Evolutionary conservation across 2,888 invertebrate species (phyloP).

Genomic region (Lordiphosa fenestrarum): DNA sequence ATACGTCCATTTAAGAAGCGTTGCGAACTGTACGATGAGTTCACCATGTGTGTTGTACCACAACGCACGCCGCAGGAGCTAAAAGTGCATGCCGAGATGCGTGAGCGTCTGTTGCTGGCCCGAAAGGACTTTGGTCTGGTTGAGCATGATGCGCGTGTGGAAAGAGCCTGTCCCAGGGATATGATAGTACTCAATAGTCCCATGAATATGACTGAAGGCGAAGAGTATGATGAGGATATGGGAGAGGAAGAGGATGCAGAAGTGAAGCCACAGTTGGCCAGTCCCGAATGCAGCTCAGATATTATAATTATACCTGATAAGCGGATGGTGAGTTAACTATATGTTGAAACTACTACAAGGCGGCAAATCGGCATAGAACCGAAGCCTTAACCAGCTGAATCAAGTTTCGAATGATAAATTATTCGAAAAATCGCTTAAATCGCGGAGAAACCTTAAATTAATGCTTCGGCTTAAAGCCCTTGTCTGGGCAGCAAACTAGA

Average conservation of each 20-base stretch:
- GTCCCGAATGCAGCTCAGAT: conserved; percentile 65
- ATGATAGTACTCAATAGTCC: conserved; percentile 66
- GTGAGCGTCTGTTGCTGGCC: conserved; percentile 57
- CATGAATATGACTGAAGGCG: conserved; percentile 50
- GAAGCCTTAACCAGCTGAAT: too few relatives aligned
- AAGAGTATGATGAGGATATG: conserved; percentile 24
- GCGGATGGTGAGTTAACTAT: conserved; percentile 64
- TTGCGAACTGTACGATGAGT: conserved; percentile 59
- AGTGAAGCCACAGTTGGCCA: conserved; percentile 61
- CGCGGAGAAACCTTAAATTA: too few relatives aligned
- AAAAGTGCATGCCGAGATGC: conserved; percentile 55
- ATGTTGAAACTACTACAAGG: neutral
- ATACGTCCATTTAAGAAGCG: conserved; percentile 44
- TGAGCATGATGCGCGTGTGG: conserved; percentile 55
- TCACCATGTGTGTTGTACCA: conserved; percentile 62
- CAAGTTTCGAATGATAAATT: too few relatives aligned
- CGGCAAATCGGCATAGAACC: neutral
- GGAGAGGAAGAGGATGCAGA: conserved; percentile 45
- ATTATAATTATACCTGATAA: conserved; percentile 67
- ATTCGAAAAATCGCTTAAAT: too few relatives aligned
- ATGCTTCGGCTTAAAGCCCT: too few relatives aligned
- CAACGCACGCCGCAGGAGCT: conserved; percentile 63
- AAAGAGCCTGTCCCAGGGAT: conserved; percentile 46
- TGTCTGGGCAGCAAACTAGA: too few relatives aligned
- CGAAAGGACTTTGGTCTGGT: conserved; percentile 43